Evolutionary conservation across 2,888 invertebrate species (phyloP), one percentile per base, ranked within the genome.

Genomic region (Petrolisthes cinctipes): DNA sequence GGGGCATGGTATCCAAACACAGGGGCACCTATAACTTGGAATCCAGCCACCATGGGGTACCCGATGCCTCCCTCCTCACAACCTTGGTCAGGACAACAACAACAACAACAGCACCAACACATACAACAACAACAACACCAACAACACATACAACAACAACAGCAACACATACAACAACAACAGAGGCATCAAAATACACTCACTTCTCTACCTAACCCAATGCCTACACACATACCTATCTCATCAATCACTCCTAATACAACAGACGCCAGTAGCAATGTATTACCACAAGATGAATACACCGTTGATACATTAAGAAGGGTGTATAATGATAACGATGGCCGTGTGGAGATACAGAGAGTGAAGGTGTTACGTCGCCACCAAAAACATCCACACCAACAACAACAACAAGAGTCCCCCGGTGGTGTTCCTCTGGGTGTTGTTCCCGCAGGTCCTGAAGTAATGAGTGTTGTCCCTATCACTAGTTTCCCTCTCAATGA

Each of bases 271-370:
- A 17, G 37, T 37, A 37, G 37, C 37, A 37, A 37, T 37, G 37
- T 37, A n/a, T n/a, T n/a, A 37, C 37, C 86, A 9, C 83, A 86
- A 37, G 90, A 90, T 82, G 89, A 90, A 71, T 90, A 90, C 83
- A 90, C 89, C 0, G 90, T 90, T 0, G 89, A 90, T 75, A 86
- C 90, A 17, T 76, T 90, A 78, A 76, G 90, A 54, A 79, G 90
- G 14, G 83, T 90, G 76, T 90, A 89, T 84, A 89, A 86, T 20
- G 87, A 90, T 56, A 88, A 90, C 17, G 90, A 90, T 37, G 87
- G 86, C 5, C 85, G 90, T 37, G 86, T 90, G 37, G 90, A 90
- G 81, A 90, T 90, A 37, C 86, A 90, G 82, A 85, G 90, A 61
- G 90, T 90, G 4, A 90, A 90, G 66, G 86, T 90, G 5, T 89